phyloP scores from a whole-genome alignment of 2,888 invertebrate species.

The Drosophila affinis region DNA sequence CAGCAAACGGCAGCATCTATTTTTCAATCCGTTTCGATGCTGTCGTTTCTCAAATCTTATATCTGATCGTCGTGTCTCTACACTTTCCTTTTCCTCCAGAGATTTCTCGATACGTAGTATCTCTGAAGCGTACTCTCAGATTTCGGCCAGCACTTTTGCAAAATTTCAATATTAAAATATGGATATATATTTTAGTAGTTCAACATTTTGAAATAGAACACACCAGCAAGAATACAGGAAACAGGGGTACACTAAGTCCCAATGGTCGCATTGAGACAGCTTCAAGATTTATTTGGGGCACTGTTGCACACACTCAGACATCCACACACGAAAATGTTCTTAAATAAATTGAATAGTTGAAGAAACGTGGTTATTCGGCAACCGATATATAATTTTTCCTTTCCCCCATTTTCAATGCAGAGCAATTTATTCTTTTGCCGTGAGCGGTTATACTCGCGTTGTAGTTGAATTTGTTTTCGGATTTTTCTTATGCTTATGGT shows the following conservation, averaged over 20 bases:
- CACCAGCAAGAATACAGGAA: constrained; percentile 10
- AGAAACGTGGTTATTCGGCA: constrained; percentile 22
- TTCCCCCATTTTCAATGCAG: not conserved
- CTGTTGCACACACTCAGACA: not conserved
- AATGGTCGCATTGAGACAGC: not conserved
- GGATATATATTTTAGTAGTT: constrained; percentile 29
- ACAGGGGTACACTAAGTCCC: not conserved
- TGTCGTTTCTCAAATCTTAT: not conserved
- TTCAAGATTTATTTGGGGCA: constrained; percentile 1
- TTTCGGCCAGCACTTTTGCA: constrained; percentile 7
- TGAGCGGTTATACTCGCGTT: constrained; percentile 4
- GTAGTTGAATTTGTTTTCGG: constrained; percentile 48
- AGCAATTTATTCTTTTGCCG: constrained; percentile 18
- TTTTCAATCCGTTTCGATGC: not conserved
- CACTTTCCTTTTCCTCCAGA: constrained; percentile 6
- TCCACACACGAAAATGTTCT: constrained; percentile 39
- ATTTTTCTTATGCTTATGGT: constrained; percentile 38
- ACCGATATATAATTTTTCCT: constrained; percentile 6
- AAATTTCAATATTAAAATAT: constrained; percentile 46
- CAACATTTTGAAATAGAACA: constrained; percentile 28
- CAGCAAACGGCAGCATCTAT: not conserved
- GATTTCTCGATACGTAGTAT: not conserved
- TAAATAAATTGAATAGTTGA: constrained; percentile 65
- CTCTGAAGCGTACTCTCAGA: constrained; percentile 5
- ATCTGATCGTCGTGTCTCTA: not conserved